Evolutionary conservation across 2,888 invertebrate species (phyloP), one percentile per base, ranked within the genome.

Genomic region (Epirrhoe alternata): DNA sequence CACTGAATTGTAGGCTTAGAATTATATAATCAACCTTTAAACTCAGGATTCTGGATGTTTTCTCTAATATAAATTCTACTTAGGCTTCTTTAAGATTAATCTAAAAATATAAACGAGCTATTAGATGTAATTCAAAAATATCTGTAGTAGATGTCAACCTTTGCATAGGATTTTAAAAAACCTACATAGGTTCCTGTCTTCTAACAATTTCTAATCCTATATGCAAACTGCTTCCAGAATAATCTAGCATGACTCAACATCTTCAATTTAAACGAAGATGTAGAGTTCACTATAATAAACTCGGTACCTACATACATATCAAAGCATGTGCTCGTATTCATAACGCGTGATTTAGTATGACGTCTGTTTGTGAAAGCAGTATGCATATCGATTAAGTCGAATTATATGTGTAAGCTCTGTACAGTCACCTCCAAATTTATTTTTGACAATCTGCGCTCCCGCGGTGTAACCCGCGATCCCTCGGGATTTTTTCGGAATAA

Each of bases 361-460:
- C 38, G 38, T 42, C 38, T 42, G 38, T 42, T 42, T 42, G 38
- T 42, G 38, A 42, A 42, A 42, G 38, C 38, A 42, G 12, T 42
- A 42, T 42, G 38, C 38, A 42, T 42, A 42, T 42, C 38, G 38
- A 42, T 42, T 42, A 42, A 42, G 38, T 42, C 38, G 38, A 42
- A 42, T 42, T 42, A 42, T 42, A 42, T 42, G 38, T 42, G 38
- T 42, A 12, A 42, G 38, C 38, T 12, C 12, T 12, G 12, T 12
- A 42, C 38, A 42, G 38, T 42, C 38, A 42, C 12, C 10, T 12
- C 38, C 12, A 42, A 42, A 42, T 42, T 0, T 35, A 35, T 35
- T 10, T 12, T 42, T 7, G 33, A n/a, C n/a, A n/a, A n/a, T n/a
- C n/a, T n/a, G n/a, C n/a, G n/a, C n/a, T n/a, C n/a, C n/a, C n/a